Evolutionary conservation across 2,888 invertebrate genomes (phyloP), one percentile per base, ranked within the genome.

Genomic region (Zhengitettix transpicula): DNA sequence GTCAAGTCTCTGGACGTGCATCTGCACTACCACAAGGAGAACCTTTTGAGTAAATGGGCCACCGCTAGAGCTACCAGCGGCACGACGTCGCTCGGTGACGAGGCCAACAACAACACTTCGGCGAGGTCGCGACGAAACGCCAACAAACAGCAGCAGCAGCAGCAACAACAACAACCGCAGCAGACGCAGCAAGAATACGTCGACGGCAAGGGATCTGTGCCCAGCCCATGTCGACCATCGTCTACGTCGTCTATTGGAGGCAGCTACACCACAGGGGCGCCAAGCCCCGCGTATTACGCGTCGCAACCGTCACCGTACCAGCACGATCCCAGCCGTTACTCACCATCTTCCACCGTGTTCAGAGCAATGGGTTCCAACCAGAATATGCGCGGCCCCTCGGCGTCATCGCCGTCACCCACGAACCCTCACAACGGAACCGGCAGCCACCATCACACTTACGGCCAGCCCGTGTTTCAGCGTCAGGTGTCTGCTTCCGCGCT

Each of bases 1-100:
- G 80, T 81, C 62, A 84, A 84, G 68, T 87, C 87, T 62, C 77
- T 89, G 66, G 84, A 87, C 68, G 87, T 88, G 65, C 89, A 89
- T 74, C 76, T 87, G 68, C 83, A 84, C 69, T 89, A 88, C 72
- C 86, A 87, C 69, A 85, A 87, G 72, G 86, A 87, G 69, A 85
- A 85, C 70, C 75, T 87, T 67, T 75, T 85, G 69, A 82, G 80
- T 65, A 85, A 84, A 74, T 87, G 87, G 87, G 82, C 81, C 58
- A 82, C 77, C 67, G 71, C 64, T n/a, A 55, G 69, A 5, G 65
- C 67, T n/a, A 60, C 68, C 12, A 28, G 66, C 70, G 52, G 64
- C 67, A 5, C 28, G 28, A 28, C 53, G 59, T 62, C 16, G 59
- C 63, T 12, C 47, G 75, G 77, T 71, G 81, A 81, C 68, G 78